Evolutionary conservation across 2,113 vertebrate species (phyloP).

Genomic region (Pelmatolapia mariae): DNA sequence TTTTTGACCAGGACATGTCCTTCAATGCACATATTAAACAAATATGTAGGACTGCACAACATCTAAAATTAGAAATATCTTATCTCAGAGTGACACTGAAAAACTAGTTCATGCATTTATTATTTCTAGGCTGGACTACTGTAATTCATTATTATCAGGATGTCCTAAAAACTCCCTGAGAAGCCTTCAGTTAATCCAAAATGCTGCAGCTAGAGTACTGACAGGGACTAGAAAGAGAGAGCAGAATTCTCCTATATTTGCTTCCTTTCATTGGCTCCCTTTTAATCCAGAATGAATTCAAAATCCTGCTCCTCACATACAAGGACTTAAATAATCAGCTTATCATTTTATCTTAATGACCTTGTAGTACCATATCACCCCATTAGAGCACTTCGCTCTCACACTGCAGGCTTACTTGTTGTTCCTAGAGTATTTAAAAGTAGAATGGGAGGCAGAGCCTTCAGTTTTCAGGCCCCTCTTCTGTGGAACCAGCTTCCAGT

Average conservation of each 20-base stretch:
- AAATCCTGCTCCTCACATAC: not conserved
- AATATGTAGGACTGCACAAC: not conserved
- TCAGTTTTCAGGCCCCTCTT: not conserved
- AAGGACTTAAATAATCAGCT: not conserved
- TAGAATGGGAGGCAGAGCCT: not conserved
- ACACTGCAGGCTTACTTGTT: rapidly evolving
- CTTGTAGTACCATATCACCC: not conserved
- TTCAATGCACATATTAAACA: not conserved
- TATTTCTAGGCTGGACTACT: no score
- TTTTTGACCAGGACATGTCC: not conserved
- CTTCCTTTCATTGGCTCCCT: rapidly evolving
- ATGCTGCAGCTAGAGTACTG: rapidly evolving
- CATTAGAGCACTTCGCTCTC: not conserved
- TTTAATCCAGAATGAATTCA: not conserved
- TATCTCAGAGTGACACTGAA: rapidly evolving
- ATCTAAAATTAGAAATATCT: not conserved
- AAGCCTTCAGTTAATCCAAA: rapidly evolving
- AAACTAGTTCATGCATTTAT: not conserved
- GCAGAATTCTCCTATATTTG: rapidly evolving
- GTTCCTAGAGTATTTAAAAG: not conserved
- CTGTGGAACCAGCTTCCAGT: not conserved
- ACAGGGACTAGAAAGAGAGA: not conserved
- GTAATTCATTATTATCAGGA: no score
- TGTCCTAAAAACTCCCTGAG: rapidly evolving
- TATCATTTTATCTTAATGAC: not conserved